Evolutionary conservation across 2,797 vertebrate genomes (phyloP), one percentile per base, ranked within the genome.

Genomic region (Sandelia bainsii): DNA sequence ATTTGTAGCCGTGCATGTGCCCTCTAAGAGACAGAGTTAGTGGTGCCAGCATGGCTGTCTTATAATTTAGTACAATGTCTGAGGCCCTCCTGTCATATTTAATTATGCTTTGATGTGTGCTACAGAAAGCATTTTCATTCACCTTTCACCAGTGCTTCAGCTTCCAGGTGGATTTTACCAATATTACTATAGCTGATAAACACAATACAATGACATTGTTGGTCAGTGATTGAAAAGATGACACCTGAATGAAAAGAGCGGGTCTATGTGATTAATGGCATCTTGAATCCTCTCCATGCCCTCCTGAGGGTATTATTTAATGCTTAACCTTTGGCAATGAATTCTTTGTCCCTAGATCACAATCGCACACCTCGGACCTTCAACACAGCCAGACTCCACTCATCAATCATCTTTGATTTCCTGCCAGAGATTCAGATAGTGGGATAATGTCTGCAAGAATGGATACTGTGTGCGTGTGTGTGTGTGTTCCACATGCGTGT

Each of bases 351-450:
- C 84, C 65, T 46, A 16, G 76, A 90, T 90, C 79, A 87, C 86
- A 87, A 77, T 92, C 83, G 16, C 79, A 90, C 90, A 88, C 89
- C 75, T 89, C 84, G 72, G 86, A 86, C 76, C 89, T 89, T 90
- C 79, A 89, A 69, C 85, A 80, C 82, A 46, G 71, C 86, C 81
- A 37, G 67, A 74, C 86, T 82, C 75, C 59, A 60, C 72, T 89
- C 90, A 93, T 94, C 86, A 86, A 92, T 94, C 88, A 84, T 82
- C 85, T 92, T 91, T 85, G 91, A 94, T 93, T 94, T 94, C 84
- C 91, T 93, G 93, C 87, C 92, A 90, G 65, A 25, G 52, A 57
- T 81, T 85, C 77, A 87, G 85, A 91, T 84, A 84, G 69, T 29
- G 54, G 57, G 72, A 23, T 74, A 49, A 52, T 66, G 69, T 71